phyloP scores from a whole-genome alignment of 2,797 vertebrate species.

The Gadopsis marmoratus region DNA sequence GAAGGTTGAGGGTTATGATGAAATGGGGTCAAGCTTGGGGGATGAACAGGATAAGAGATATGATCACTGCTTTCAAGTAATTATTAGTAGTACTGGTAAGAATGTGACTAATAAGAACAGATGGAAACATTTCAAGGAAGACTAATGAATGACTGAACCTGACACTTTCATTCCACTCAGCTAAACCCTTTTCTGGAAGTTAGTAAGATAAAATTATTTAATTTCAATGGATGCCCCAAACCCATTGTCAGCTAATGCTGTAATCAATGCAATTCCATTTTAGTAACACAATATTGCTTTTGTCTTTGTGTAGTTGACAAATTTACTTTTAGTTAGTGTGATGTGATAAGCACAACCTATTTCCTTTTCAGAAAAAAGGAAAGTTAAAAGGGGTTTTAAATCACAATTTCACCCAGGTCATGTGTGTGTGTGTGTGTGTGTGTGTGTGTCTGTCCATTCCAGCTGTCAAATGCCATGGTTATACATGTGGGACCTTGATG shows the following conservation, averaged over 20 bases:
- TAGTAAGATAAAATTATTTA: neutral
- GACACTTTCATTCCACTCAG: neutral
- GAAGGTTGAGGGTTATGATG: neutral
- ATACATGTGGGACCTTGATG: slow-evolving; percentile 35
- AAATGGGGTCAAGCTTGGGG: slow-evolving; percentile 5
- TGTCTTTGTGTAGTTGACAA: neutral
- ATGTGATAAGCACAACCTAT: neutral
- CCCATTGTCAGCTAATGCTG: neutral
- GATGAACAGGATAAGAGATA: neutral
- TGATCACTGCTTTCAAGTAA: neutral
- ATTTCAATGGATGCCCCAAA: neutral
- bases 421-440: slow-evolving; percentile 18
- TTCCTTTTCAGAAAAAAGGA: slow-evolving; percentile 9
- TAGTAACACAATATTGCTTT: neutral
- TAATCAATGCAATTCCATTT: neutral
- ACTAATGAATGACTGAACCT: neutral
- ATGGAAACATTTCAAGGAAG: neutral
- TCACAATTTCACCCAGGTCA: slow-evolving; percentile 1
- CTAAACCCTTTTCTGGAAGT: neutral
- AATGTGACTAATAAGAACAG: slow-evolving; percentile 17
- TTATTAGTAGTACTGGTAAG: neutral
- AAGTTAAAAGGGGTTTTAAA: slow-evolving; percentile 13
- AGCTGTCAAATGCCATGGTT: slow-evolving; percentile 41
- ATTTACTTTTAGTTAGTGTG: slow-evolving; percentile 3
- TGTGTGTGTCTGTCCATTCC: slow-evolving; percentile 3